phyloP scores from a whole-genome alignment of 2,797 vertebrate species.

The Diplodus sargus region DNA sequence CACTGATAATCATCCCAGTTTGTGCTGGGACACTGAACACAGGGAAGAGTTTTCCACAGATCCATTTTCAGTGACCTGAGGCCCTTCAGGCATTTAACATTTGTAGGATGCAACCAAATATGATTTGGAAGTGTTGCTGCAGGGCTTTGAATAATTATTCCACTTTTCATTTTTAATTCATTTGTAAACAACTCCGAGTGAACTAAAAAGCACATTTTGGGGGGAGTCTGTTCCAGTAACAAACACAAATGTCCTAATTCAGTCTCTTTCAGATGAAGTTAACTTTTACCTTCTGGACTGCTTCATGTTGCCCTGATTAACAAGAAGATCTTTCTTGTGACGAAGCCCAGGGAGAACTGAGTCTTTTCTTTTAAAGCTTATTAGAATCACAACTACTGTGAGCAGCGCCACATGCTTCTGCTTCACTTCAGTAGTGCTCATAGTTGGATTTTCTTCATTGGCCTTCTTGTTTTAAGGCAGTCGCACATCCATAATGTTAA shows the following conservation, averaged over 20 bases:
- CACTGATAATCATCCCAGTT: too few species aligned
- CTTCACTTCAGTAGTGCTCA: neutral
- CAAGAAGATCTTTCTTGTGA: neutral
- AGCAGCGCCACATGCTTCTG: neutral
- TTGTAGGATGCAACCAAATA: constrained; percentile 1
- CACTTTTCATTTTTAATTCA: constrained; percentile 28
- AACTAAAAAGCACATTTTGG: constrained; percentile 6
- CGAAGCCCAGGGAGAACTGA: neutral
- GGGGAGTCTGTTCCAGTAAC: neutral
- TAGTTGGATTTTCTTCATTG: constrained; percentile 28
- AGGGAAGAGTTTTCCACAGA: too few species aligned
- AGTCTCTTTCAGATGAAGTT: neutral
- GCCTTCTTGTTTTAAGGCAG: neutral
- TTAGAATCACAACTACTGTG: neutral
- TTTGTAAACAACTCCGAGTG: constrained; percentile 17
- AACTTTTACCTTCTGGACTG: neutral
- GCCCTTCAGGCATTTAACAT: neutral
- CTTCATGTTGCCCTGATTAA: neutral
- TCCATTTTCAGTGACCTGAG: too few species aligned
- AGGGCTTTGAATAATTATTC: constrained; percentile 11
- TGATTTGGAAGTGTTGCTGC: constrained; percentile 3
- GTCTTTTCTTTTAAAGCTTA: neutral
- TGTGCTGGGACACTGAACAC: too few species aligned
- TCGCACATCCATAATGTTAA: constrained; percentile 24
- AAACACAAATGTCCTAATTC: neutral